Conservation (phyloP, 92 coral and sea anemone species). For the Chrysogorgia sp. region DNA sequence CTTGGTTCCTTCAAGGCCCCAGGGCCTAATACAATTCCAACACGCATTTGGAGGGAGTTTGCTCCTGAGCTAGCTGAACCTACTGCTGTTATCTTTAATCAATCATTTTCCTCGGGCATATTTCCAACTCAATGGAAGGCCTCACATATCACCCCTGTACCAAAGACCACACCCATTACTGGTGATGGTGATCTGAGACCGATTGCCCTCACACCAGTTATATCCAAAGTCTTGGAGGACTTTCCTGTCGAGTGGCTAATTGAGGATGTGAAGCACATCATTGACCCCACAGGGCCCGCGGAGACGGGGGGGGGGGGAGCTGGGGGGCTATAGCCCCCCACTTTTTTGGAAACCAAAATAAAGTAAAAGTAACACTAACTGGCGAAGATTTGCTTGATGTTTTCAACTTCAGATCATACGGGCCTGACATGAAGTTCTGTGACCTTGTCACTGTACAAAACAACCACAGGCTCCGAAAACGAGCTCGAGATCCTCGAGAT, state of each 20-base stretch:
- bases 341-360: too few relatives aligned
- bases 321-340: not conserved
- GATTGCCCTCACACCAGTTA: too few relatives aligned
- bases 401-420: too few relatives aligned
- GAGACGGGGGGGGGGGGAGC: not conserved
- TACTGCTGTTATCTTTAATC: not conserved
- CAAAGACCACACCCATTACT: constrained; percentile 13
- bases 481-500: too few relatives aligned
- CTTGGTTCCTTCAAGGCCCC: not conserved
- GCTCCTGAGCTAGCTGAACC: constrained; percentile 10
- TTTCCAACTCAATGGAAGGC: constrained; percentile 2
- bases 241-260: too few relatives aligned
- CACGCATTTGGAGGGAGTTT: constrained; percentile 9
- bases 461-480: too few relatives aligned
- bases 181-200: constrained; percentile 15
- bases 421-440: too few relatives aligned
- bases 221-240: too few relatives aligned
- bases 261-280: too few relatives aligned
- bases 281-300: not conserved
- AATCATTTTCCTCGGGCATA: not conserved
- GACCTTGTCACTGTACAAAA: too few relatives aligned
- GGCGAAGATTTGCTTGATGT: too few relatives aligned
- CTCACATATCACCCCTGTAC: constrained; percentile 12
- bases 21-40: constrained; percentile 18
- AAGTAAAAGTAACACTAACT: too few relatives aligned